Base-by-base conservation (phyloP, 2,888 invertebrate species). In the Drosophila kambysellisi region DNA sequence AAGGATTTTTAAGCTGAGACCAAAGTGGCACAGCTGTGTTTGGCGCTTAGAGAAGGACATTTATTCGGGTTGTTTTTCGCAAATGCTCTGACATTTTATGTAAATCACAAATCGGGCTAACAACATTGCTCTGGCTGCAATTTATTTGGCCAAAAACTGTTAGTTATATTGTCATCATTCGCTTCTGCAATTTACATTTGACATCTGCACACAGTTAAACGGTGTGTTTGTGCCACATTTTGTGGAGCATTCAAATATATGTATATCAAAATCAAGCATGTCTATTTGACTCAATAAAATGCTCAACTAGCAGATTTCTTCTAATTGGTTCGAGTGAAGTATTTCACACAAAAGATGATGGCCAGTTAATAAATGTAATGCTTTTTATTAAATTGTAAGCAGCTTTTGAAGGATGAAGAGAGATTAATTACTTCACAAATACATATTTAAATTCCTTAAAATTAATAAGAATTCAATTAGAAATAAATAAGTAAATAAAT, bases 41-140 rank as follows among this genome's bases (percentile, higher is more conserved):
- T 35, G 51, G 35, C 51, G 50, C 57, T 73, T 67, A 65, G 43
- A 64, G 70, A 68, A 81, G 51, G 43, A 63, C 46, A 69, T 39
- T 70, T 70, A 39, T 39, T 74, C 60, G 43, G 51, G 41, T 54
- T 62, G 51, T 51, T 81, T 59, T 46, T 46, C 8, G 46, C 32
- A 25, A 32, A 32, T 30, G 30, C 35, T 50, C 52, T 72, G 76
- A 73, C 77, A 76, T 85, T 80, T 46, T 85, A 88, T 85, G 80
- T 83, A 89, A 85, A 89, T 88, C 79, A 39, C 41, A 62, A 71
- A 75, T 71, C 67, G 72, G 77, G 74, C 68, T 80, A 76, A 72
- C 76, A 74, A 68, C 70, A 67, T 58, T 68, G 29, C 46, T 65
- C 9, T 39, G 25, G 35, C 75, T 60, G 33, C 76, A 56, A 66